Evolutionary conservation across 2,888 invertebrate species (phyloP).

Genomic region (Copidosoma aretas): DNA sequence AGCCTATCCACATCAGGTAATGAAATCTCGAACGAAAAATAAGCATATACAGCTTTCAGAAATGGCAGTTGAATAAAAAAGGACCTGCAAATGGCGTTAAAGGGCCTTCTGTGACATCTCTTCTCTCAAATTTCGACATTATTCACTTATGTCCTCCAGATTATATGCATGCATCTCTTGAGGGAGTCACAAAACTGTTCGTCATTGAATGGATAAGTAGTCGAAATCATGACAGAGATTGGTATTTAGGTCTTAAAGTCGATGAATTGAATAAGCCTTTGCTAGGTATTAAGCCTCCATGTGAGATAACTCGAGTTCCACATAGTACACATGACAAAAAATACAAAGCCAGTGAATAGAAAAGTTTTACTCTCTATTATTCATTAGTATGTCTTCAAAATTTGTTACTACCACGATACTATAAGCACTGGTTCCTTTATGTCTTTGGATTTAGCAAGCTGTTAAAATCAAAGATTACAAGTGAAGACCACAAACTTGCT

Average conservation of each 20-base stretch:
- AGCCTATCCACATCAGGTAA: slow-evolving; percentile 7
- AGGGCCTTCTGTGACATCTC: slow-evolving; percentile 16
- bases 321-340: background rate
- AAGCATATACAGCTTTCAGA: slow-evolving; percentile 13
- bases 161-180: slow-evolving; percentile 34
- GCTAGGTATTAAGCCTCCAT: slow-evolving; percentile 23
- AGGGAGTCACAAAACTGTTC: slow-evolving; percentile 38
- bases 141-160: slow-evolving; percentile 39
- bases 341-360: slow-evolving; percentile 39
- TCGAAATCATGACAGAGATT: slow-evolving; percentile 10
- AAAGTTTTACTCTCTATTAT: slow-evolving; percentile 38
- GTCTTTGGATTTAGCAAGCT: slow-evolving; percentile 21
- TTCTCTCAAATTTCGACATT: slow-evolving; percentile 31
- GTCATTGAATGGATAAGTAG: slow-evolving; percentile 21
- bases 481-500: background rate
- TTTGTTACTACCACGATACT: slow-evolving; percentile 19
- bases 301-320: slow-evolving; percentile 31
- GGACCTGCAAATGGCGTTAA: slow-evolving; percentile 37
- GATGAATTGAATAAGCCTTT: slow-evolving; percentile 23
- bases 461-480: background rate
- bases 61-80: no score
- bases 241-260: slow-evolving; percentile 21
- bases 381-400: slow-evolving; percentile 35
- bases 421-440: slow-evolving; percentile 35
- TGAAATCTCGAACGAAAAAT: background rate